A percentile compares a stretch with the other conserved stretches of the same genome.
Evolutionary conservation across 2,888 invertebrate genomes (phyloP).

Genomic region (Polia nebulosa): DNA sequence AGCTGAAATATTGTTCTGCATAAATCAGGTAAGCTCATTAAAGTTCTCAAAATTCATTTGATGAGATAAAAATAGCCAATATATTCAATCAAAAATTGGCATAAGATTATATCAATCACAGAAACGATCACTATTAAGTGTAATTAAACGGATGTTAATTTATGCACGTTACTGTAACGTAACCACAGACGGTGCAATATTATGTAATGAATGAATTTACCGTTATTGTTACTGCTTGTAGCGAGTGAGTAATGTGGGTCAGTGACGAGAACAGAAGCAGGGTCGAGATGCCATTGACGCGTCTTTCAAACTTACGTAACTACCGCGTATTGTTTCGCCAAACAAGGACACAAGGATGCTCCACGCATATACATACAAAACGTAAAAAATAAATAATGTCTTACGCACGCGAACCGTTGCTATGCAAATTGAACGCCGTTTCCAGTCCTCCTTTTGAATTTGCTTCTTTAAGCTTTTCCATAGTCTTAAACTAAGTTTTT

Average conservation of each 20-base stretch:
- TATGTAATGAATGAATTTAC: conserved; percentile 83
- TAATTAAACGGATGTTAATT: conserved; percentile 63
- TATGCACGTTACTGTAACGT: conserved; percentile 70
- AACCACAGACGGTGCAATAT: conserved; percentile 78
- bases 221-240: conserved; percentile 85
- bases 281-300: conserved; percentile 90
- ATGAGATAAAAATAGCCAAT: neutral
- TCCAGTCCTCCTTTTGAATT: conserved; percentile 35
- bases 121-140: conserved; percentile 37
- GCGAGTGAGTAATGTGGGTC: conserved; percentile 88
- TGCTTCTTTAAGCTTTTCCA: conserved; percentile 12
- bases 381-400: conserved; percentile 63
- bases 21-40: neutral
- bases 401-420: conserved; percentile 54
- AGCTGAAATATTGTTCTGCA: neutral
- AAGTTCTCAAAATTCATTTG: neutral
- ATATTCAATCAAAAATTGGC: conserved; percentile 3
- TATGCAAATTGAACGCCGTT: conserved; percentile 54
- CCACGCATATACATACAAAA: conserved; percentile 63
- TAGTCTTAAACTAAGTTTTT: conserved; percentile 25
- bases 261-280: conserved; percentile 88
- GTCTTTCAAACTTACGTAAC: conserved; percentile 84
- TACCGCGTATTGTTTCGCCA: conserved; percentile 82
- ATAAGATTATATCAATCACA: conserved; percentile 30
- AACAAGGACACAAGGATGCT: conserved; percentile 79